Evolutionary conservation across 1,140 invertebrate genomes (phyloP), one percentile per base, ranked within the genome.

Genomic region (Lepidotrigona ventralis): DNA sequence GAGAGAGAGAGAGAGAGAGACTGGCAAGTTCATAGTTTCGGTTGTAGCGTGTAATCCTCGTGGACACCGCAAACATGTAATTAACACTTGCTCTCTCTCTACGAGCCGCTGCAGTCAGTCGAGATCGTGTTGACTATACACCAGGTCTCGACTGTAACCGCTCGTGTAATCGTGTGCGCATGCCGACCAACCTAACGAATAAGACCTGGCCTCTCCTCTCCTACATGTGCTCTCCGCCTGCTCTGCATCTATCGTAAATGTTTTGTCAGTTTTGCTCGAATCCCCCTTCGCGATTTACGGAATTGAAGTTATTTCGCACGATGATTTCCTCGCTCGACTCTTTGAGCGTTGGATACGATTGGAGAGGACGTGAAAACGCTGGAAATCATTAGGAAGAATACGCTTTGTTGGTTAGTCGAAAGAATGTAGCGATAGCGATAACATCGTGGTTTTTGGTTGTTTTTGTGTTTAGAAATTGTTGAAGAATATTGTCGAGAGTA

Each of bases 31-130:
- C 91, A 92, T 93, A 93, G 93, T 94, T 94, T 94, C 90, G 93
- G 92, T 92, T 93, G 91, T 93, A 93, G 91, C 91, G 92, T 93
- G 93, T 94, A 93, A 94, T 94, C 93, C 93, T 93, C 90, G 91
- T 90, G 93, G 93, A 93, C 92, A 92, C 93, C 93, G 91, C 92
- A 94, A 94, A 94, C 93, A 94, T 93, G 93, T 94, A 94, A 94
- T 94, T 93, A 94, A 94, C 93, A 94, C 93, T 91, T 92, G 90
- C 92, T 91, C 88, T 79, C 89, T 89, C 90, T 84, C 90, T 80
- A 68, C 81, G 80, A 86, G 83, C 76, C 70, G 79, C 75, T 84
- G 53, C 80, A 56, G 70, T 86, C 79, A 83, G 73, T 79, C 76
- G 79, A 85, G 86, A 85, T 81, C 79, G 54, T 75, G 81, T 79